Conservation (phyloP, 2,797 vertebrate species). For the Fratercula arctica region DNA sequence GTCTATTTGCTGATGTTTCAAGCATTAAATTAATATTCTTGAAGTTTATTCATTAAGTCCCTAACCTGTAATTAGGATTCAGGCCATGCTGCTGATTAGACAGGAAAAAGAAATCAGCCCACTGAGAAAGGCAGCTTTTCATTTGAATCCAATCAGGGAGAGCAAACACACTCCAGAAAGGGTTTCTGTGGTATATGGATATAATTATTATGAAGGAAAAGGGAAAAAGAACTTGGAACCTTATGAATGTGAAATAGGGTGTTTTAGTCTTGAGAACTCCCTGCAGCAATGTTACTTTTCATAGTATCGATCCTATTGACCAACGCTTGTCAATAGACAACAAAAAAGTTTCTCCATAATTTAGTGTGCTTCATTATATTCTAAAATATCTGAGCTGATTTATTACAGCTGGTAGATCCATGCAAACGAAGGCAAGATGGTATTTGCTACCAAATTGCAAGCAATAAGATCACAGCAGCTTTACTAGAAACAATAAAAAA, state of each 20-base stretch:
- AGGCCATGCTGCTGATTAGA: conserved; percentile 29
- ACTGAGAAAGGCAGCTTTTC: conserved; percentile 52
- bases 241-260: background rate
- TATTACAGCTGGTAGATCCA: background rate
- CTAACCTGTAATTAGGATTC: conserved; percentile 66
- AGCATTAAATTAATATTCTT: conserved; percentile 72
- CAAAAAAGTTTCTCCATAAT: background rate
- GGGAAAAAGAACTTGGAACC: background rate
- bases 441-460: background rate
- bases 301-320: background rate
- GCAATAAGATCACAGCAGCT: background rate
- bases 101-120: conserved; percentile 16
- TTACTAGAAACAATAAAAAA: background rate
- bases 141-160: conserved; percentile 55
- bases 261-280: background rate
- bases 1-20: conserved; percentile 56
- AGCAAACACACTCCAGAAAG: conserved; percentile 31
- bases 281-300: background rate
- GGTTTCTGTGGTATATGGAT: conserved; percentile 14
- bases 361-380: background rate
- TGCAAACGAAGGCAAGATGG: background rate
- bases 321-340: background rate
- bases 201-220: conserved; percentile 13
- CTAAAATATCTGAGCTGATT: background rate
- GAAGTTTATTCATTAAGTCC: conserved; percentile 61